Percentiles rank a stretch among this genome's conserved stretches.
phyloP scores from a whole-genome alignment of 1,140 invertebrate species.

The Prorops nasuta region DNA sequence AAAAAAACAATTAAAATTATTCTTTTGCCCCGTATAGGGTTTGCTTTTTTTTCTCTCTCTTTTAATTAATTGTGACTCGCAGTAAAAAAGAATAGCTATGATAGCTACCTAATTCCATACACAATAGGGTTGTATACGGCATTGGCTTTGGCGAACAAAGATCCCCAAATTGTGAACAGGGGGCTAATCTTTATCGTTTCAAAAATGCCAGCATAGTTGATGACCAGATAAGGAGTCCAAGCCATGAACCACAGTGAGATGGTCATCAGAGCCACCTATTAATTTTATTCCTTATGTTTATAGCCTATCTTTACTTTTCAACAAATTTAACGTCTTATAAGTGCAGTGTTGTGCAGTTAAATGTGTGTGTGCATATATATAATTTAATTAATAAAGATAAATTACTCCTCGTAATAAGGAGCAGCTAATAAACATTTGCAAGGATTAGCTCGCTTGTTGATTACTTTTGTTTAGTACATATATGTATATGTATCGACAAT shows the following conservation, averaged over 20 bases:
- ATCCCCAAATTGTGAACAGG: conserved; percentile 74
- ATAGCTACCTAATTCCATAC: conserved; percentile 70
- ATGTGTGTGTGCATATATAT: too few relatives aligned
- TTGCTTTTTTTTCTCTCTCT: too few relatives aligned
- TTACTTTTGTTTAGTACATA: too few relatives aligned
- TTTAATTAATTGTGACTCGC: too few relatives aligned
- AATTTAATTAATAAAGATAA: too few relatives aligned
- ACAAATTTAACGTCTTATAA: too few relatives aligned
- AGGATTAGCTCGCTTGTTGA: too few relatives aligned
- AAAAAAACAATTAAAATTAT: conserved; percentile 25
- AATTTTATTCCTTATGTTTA: neutral
- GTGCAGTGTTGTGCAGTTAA: too few relatives aligned
- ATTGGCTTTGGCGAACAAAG: conserved; percentile 76
- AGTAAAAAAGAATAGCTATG: too few relatives aligned
- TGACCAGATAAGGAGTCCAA: conserved; percentile 81
- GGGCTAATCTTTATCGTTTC: conserved; percentile 66
- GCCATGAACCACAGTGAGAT: conserved; percentile 82
- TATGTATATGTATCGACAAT: too few relatives aligned
- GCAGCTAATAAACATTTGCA: too few relatives aligned
- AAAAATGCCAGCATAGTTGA: conserved; percentile 77
- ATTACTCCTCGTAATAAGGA: too few relatives aligned
- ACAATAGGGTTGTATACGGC: conserved; percentile 82
- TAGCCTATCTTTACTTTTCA: neutral
- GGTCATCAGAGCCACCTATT: conserved; percentile 74
- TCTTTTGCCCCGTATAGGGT: neutral